Base-by-base conservation (phyloP, 1,140 invertebrate species). In the Drepana arcuata region DNA sequence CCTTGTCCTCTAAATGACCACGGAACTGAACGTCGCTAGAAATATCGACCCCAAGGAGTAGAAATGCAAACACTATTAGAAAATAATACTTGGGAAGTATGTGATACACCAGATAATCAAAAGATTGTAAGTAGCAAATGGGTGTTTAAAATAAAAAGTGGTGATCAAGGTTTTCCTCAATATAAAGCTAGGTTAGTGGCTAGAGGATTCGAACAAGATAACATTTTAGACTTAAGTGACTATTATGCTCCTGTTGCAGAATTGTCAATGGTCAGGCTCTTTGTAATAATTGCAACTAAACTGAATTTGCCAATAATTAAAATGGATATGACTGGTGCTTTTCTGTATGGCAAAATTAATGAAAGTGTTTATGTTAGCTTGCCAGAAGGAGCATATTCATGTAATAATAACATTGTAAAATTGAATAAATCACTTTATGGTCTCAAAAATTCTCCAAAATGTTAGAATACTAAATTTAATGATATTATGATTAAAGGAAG, bases 181-280 rank as follows among this genome's bases (percentile, higher is more conserved):
- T 62, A 62, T 42, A 65, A 61, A 38, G 54, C 55, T 27, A 49
- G 55, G 14, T 28, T 62, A n/a, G 54, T 57, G 1, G 53, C 44
- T 6, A 38, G 49, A 18, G 55, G 59, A 0, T 63, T 67, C 48
- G 45, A 67, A n/a, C 59, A 63, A 50, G 13, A 46, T 6, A 35
- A 50, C 38, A 16, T 23, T 26, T 42, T 53, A 16, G 41, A 61
- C 49, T 29, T 38, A 3, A 21, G 11, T 48, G 50, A 61, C 2
- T 38, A 58, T 41, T 66, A 58, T 63, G 39, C 60, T 4, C 56
- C 63, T 18, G 62, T 67, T 13, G 59, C 56, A n/a, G 64, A 61
- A 16, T 27, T 67, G 27, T 14, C 53, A 12, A 64, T 60, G 2
- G 55, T 64, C 28, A 58, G 61, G 41, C 12, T 48, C 2, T 56